Conservation (phyloP, 1,140 invertebrate genomes). For the Zaprionus camerounensis region DNA sequence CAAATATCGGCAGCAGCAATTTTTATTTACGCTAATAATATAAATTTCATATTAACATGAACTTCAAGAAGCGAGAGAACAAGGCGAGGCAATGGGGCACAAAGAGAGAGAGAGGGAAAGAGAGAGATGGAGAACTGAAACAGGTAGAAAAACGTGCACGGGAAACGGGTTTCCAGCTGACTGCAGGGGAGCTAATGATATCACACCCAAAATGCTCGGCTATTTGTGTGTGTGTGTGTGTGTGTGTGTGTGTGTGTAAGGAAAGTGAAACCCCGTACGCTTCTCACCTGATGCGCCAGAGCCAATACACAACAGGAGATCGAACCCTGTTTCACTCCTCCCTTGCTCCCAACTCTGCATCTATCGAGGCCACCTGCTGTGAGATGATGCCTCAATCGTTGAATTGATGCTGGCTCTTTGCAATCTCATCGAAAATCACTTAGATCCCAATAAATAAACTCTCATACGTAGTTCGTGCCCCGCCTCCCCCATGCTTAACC, state of each 20-base stretch:
- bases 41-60: conserved; percentile 57
- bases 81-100: background rate
- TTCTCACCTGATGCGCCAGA: conserved; percentile 76
- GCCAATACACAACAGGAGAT: conserved; percentile 65
- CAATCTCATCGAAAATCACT: conserved; percentile 84
- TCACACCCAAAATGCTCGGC: conserved; percentile 73
- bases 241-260: conserved; percentile 24
- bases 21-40: conserved; percentile 79
- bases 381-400: conserved; percentile 81
- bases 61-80: background rate
- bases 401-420: conserved; percentile 50
- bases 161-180: conserved; percentile 60
- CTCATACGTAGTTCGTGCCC: conserved; percentile 45
- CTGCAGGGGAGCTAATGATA: conserved; percentile 75
- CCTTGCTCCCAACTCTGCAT: background rate
- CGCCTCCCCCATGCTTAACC: background rate
- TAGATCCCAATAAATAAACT: conserved; percentile 84
- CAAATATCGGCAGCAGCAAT: conserved; percentile 77
- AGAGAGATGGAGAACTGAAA: background rate
- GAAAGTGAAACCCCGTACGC: conserved; percentile 71
- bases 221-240: conserved; percentile 5
- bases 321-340: background rate
- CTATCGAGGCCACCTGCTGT: conserved; percentile 67
- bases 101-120: background rate
- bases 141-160: conserved; percentile 45